phyloP scores from a whole-genome alignment of 1,140 invertebrate genomes.

The Homarus americanus region DNA sequence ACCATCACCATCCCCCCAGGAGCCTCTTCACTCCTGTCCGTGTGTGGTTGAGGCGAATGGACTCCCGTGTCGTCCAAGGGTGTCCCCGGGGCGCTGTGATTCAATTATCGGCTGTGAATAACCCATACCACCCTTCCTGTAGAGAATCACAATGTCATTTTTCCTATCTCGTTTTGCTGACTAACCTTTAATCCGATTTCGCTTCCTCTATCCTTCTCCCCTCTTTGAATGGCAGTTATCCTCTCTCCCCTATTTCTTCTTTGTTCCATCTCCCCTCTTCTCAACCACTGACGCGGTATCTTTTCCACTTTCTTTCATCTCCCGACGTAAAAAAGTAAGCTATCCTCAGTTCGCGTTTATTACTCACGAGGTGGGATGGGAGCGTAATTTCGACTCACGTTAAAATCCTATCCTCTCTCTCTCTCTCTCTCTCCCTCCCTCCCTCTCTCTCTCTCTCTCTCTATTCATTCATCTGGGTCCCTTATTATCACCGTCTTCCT shows the following conservation, averaged over 20 bases:
- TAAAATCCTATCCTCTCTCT: not conserved
- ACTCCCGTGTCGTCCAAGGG: no score
- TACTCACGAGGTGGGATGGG: no score
- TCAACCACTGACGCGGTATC: not conserved
- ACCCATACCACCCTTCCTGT: not conserved
- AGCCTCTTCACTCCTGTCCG: no score
- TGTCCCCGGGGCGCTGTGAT: not conserved
- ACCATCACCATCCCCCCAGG: no score
- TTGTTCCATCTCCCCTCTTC: not conserved
- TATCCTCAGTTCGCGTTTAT: no score
- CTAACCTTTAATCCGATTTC: slow-evolving; percentile 45
- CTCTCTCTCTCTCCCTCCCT: not conserved
- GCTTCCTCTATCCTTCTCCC: slow-evolving; percentile 7
- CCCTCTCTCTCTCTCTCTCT: not conserved
- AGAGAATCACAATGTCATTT: slow-evolving; percentile 35
- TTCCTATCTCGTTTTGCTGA: slow-evolving; percentile 30
- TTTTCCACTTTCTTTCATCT: not conserved
- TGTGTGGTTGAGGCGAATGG: no score
- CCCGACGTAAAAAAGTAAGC: not conserved
- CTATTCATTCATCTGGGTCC: not conserved
- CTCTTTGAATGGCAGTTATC: slow-evolving; percentile 48
- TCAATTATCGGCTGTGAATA: slow-evolving; percentile 27
- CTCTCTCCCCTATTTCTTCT: slow-evolving; percentile 21
- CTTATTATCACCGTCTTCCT: not conserved
- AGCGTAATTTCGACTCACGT: no score